Conservation (phyloP, 2,888 invertebrate genomes). For the Diaperis boleti region DNA sequence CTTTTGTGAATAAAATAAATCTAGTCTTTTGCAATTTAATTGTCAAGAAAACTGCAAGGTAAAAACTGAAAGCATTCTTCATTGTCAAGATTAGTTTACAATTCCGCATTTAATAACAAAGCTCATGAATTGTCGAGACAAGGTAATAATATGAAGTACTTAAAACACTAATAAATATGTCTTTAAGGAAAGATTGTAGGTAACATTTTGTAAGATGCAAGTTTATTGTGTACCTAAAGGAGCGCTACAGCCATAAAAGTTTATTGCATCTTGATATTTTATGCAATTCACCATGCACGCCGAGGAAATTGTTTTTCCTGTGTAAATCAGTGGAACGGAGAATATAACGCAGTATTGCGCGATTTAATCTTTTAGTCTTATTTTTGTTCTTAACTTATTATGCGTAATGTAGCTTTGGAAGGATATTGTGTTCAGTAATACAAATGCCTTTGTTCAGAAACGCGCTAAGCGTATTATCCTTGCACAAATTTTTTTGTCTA, state of each 20-base stretch:
- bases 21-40: too few relatives aligned
- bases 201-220: background rate
- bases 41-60: too few relatives aligned
- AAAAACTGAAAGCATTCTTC: too few relatives aligned
- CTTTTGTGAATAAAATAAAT: too few relatives aligned
- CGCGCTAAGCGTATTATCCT: too few relatives aligned
- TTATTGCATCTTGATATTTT: slow-evolving; percentile 26
- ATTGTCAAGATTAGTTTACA: too few relatives aligned
- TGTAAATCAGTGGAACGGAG: slow-evolving; percentile 1
- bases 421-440: too few relatives aligned
- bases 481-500: too few relatives aligned
- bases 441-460: too few relatives aligned
- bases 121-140: too few relatives aligned
- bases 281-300: slow-evolving; percentile 21
- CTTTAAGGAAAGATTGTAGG: slow-evolving; percentile 3
- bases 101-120: too few relatives aligned
- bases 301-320: background rate
- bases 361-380: background rate
- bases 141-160: background rate
- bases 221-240: slow-evolving; percentile 9
- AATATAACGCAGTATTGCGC: background rate
- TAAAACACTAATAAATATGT: slow-evolving; percentile 1
- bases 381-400: background rate
- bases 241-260: slow-evolving; percentile 17
- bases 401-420: background rate